Evolutionary conservation across 2,888 invertebrate genomes (phyloP).

Genomic region (Epicampocera succincta): DNA sequence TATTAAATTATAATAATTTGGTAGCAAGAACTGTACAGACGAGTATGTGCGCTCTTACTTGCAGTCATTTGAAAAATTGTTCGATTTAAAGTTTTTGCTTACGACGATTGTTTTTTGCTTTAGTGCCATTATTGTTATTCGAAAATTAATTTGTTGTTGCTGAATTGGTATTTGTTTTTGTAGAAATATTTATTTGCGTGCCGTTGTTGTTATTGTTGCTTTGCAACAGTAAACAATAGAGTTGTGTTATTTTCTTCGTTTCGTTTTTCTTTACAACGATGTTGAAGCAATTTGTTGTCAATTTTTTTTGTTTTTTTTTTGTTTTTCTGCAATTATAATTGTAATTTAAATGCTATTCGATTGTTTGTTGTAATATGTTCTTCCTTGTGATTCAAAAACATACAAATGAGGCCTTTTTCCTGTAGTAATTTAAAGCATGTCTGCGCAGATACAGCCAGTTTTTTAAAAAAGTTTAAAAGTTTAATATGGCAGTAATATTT

Average conservation of each 20-base stretch:
- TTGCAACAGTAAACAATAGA: slow-evolving; percentile 43
- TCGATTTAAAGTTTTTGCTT: slow-evolving; percentile 9
- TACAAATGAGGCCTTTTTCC: no score
- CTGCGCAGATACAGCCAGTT: no score
- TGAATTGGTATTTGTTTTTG: slow-evolving; percentile 19
- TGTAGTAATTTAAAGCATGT: no score
- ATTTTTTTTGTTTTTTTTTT: no score
- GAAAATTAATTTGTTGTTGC: background rate
- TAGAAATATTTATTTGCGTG: no score
- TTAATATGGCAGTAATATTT: no score
- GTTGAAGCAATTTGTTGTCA: slow-evolving; percentile 7
- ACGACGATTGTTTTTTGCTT: slow-evolving; percentile 34
- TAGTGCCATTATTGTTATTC: background rate
- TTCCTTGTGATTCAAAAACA: no score
- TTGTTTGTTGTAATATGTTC: slow-evolving; percentile 17
- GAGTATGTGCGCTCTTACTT: no score
- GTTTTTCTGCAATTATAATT: background rate
- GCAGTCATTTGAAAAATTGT: slow-evolving; percentile 27
- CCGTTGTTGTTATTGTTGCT: background rate
- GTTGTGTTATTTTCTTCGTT: slow-evolving; percentile 32
- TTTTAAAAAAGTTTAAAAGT: no score
- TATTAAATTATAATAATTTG: slow-evolving; percentile 18
- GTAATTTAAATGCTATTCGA: slow-evolving; percentile 49
- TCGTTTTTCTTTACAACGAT: slow-evolving; percentile 18
- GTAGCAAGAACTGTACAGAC: background rate